phyloP scores from a whole-genome alignment of 2,888 invertebrate genomes.

The Agriopis aurantiaria region DNA sequence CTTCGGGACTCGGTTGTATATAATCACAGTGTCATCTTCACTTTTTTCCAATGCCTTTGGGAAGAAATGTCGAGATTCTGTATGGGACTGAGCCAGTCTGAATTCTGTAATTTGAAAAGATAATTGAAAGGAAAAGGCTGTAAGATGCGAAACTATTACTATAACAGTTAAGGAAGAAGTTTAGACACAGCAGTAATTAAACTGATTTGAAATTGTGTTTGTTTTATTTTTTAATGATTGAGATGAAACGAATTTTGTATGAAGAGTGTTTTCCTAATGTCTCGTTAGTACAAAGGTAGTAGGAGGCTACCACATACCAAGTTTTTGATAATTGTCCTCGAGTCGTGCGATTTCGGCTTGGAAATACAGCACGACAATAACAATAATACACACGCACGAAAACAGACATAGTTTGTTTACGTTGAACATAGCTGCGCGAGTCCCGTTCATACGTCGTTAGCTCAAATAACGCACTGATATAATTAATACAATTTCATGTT shows the following conservation, averaged over 20 bases:
- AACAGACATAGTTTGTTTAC: constrained; percentile 80
- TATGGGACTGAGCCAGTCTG: constrained; percentile 66
- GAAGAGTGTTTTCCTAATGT: not conserved
- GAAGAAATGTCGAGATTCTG: constrained; percentile 75
- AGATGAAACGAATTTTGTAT: not conserved
- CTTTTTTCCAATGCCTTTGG: constrained; percentile 67
- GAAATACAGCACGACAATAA: constrained; percentile 79
- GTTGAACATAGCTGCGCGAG: constrained; percentile 75
- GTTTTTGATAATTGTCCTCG: constrained; percentile 73
- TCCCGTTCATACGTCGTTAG: constrained; percentile 59
- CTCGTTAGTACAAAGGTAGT: not conserved
- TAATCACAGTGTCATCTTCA: constrained; percentile 91
- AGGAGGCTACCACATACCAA: constrained; percentile 63
- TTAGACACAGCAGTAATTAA: not conserved
- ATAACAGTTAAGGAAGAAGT: not conserved
- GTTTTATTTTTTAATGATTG: not conserved
- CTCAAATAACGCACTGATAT: constrained; percentile 66
- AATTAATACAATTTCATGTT: constrained; percentile 69
- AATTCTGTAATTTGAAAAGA: constrained; percentile 70
- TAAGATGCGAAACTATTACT: not conserved
- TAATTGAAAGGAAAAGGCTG: not conserved
- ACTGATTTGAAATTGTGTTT: too few relatives aligned
- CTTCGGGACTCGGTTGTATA: constrained; percentile 98
- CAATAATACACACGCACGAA: constrained; percentile 77
- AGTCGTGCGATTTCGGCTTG: constrained; percentile 79